Base-by-base conservation (phyloP, 2,113 vertebrate genomes). In the Corydoras sp. region DNA sequence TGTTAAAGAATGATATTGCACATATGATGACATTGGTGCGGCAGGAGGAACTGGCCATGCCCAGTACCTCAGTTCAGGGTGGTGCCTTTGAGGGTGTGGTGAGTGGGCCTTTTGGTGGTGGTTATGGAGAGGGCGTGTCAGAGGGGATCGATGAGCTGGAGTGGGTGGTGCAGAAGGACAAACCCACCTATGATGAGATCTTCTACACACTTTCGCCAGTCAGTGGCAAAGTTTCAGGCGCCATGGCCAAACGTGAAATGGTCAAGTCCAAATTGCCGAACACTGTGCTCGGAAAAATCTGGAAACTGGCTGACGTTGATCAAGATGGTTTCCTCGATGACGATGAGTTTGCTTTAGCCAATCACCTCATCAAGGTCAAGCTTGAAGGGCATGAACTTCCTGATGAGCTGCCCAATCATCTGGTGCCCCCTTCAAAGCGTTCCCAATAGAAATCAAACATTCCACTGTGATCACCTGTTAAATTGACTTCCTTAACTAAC, bases 261-360 rank as follows among this genome's bases (percentile, higher is more conserved):
- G 88, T 91, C 10, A 92, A 92, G 75, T 92, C 91, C 65, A 92
- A 92, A 81, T 85, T 92, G 60, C 91, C 91, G 68, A 92, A 92
- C 81, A 90, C 74, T 0, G 82, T 83, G 59, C 76, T 83, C 2
- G 82, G 82, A 32, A 83, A 83, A 54, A 78, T 83, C 87, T 92
- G 91, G 91, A 92, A 91, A 78, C 85, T 92, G 71, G 90, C 91
- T 0, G 91, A 92, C 0, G 90, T 92, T 77, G 91, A 92, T 80
- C 82, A 79, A 50, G 91, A 92, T 0, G 91, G 91, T 61, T 85
- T 90, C 74, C 84, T 92, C 70, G 82, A 83, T 9, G 77, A 82
- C 2, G 80, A 83, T 0, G 82, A 83, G 79, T 83, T 83, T 9
- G 80, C 82, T 14, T 56, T 83, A 62, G 82, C 82, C 49, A 83